A percentile compares a stretch with the other conserved stretches of the same genome.
Conservation (phyloP, 2,888 invertebrate species). For the Willowsia nigromaculata region DNA sequence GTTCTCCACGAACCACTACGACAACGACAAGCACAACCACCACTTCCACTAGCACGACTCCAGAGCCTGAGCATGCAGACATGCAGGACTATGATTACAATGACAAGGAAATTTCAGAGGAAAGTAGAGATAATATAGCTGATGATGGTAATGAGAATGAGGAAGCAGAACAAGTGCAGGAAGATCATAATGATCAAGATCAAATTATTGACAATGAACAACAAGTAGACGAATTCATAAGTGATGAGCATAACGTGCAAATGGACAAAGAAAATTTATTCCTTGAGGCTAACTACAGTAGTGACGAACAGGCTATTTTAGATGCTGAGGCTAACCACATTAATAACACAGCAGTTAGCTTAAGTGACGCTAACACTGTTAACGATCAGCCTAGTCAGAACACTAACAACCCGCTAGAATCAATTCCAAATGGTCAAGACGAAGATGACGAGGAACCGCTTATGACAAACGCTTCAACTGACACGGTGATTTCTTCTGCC, state of each 20-base stretch:
- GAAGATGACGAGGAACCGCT: conserved; percentile 13
- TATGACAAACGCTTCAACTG: conserved; percentile 45
- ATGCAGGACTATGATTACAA: conserved; percentile 1
- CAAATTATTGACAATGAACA: conserved; percentile 22
- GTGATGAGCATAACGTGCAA: conserved; percentile 19
- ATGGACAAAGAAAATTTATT: conserved; percentile 12
- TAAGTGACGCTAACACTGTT: neutral
- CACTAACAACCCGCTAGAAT: conserved; percentile 1
- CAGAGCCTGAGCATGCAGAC: conserved; percentile 11
- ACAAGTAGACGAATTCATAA: conserved; percentile 14
- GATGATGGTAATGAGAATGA: neutral
- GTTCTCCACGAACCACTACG: conserved; percentile 1
- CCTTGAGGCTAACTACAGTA: neutral
- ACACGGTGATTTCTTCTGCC: neutral
- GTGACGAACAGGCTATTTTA: neutral
- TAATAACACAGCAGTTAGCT: neutral
- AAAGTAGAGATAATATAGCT: neutral
- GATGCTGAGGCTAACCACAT: conserved; percentile 45
- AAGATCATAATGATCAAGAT: conserved; percentile 1
- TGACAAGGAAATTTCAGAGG: conserved; percentile 2
- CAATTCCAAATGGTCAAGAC: neutral
- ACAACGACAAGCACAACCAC: conserved; percentile 22
- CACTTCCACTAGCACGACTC: conserved; percentile 38
- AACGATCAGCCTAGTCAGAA: neutral
- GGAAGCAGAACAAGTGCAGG: neutral